Evolutionary conservation across 2,113 vertebrate genomes (phyloP).

Genomic region (Nothobranchius kuhntae): DNA sequence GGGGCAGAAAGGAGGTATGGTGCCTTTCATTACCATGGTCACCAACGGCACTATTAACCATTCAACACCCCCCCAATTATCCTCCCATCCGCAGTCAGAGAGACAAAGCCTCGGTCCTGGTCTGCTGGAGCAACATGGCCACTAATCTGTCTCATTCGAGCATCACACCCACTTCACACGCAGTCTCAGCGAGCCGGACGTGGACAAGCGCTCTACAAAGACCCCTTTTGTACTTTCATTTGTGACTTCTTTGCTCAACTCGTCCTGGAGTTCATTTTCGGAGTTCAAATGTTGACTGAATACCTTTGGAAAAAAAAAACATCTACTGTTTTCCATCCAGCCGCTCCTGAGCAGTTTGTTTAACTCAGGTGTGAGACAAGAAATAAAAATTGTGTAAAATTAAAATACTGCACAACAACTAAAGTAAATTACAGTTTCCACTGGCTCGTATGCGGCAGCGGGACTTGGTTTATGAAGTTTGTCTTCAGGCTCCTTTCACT

Average conservation of each 20-base stretch:
- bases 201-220: slow-evolving; percentile 44
- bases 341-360: no score
- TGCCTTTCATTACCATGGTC: slow-evolving; percentile 82
- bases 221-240: slow-evolving; percentile 69
- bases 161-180: slow-evolving; percentile 72
- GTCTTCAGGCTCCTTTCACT: slow-evolving; percentile 11
- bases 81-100: slow-evolving; percentile 74
- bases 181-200: slow-evolving; percentile 58
- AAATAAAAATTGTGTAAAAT: no score
- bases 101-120: slow-evolving; percentile 76
- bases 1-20: slow-evolving; percentile 64
- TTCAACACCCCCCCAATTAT: slow-evolving; percentile 80
- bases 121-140: slow-evolving; percentile 77
- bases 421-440: slow-evolving; percentile 6
- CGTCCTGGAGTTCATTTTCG: slow-evolving; percentile 9
- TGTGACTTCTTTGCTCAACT: slow-evolving; percentile 37
- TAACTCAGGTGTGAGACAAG: no score
- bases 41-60: slow-evolving; percentile 81
- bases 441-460: not conserved
- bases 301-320: not conserved
- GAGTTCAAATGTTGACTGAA: not conserved
- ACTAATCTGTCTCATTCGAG: slow-evolving; percentile 74
- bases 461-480: not conserved
- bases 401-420: not conserved
- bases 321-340: no score